phyloP scores from a whole-genome alignment of 2,888 invertebrate species.

The Stenurella melanura region DNA sequence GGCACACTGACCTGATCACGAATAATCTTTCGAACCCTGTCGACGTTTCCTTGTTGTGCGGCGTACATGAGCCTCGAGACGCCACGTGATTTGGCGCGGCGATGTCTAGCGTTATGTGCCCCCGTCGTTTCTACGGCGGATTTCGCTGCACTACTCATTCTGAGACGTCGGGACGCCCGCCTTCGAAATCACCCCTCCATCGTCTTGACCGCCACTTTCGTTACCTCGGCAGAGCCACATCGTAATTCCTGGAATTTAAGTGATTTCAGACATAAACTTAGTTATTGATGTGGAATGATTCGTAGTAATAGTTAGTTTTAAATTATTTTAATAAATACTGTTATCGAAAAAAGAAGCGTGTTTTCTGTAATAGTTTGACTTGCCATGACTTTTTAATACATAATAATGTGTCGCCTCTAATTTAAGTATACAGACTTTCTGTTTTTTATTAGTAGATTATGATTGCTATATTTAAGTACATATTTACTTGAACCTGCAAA shows the following conservation, averaged over 20 bases:
- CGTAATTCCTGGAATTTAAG: slow-evolving; percentile 19
- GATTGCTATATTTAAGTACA: too few species aligned
- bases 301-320: background rate
- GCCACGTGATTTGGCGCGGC: slow-evolving; percentile 67
- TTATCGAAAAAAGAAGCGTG: too few species aligned
- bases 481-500: too few species aligned
- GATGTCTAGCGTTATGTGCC: slow-evolving; percentile 30
- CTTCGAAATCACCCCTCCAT: slow-evolving; percentile 33
- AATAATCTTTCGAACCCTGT: slow-evolving; percentile 84
- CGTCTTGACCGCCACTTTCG: slow-evolving; percentile 27
- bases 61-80: slow-evolving; percentile 94
- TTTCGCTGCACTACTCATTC: slow-evolving; percentile 58
- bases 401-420: too few species aligned
- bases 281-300: background rate
- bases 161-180: slow-evolving; percentile 54
- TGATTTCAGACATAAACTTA: slow-evolving; percentile 6
- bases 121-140: slow-evolving; percentile 43
- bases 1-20: slow-evolving; percentile 82
- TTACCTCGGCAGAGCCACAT: slow-evolving; percentile 26
- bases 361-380: too few species aligned
- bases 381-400: too few species aligned
- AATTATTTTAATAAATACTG: too few species aligned
- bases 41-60: slow-evolving; percentile 90
- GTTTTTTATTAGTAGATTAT: too few species aligned
- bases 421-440: too few species aligned